Percentiles rank a stretch among this genome's conserved stretches.
These are phyloP conservation scores for Cremastinae sp. DNA, from an alignment of 2,888 invertebrate genomes.

Conservation along the genomic window DNA sequence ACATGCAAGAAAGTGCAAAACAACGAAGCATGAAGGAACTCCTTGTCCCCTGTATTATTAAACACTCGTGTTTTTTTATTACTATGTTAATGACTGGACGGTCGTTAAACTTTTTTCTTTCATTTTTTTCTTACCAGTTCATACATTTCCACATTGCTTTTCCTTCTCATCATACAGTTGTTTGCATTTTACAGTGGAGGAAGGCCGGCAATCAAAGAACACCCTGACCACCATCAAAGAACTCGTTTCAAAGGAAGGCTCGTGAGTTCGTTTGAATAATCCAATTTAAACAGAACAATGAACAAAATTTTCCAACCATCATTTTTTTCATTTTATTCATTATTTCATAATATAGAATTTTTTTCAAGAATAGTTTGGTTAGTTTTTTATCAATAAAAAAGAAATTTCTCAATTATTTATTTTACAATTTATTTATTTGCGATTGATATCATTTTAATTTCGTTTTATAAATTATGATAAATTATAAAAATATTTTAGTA, in stretches of 20 bases:
- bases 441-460: background rate
- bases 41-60: constrained; percentile 3
- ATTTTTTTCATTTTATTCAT: constrained; percentile 4
- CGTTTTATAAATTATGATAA: constrained; percentile 36
- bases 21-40: constrained; percentile 4
- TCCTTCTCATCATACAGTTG: constrained; percentile 19
- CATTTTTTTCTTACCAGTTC: too few species aligned
- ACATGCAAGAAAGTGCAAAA: constrained; percentile 9
- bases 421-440: too few species aligned
- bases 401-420: too few species aligned
- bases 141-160: background rate
- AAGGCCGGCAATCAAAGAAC: constrained; percentile 85
- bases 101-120: background rate
- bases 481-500: too few species aligned
- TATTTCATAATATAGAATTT: constrained; percentile 24
- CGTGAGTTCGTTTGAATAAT: constrained; percentile 81
- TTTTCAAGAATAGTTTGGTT: too few species aligned
- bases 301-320: constrained; percentile 3
- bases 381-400: too few species aligned
- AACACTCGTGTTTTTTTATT: constrained; percentile 6
- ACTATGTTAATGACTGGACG: constrained; percentile 4
- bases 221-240: constrained; percentile 85
- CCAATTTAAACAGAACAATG: background rate
- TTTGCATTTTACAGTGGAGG: constrained; percentile 85
- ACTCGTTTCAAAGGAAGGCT: constrained; percentile 81